Evolutionary conservation across 2,113 vertebrate species (phyloP), one percentile per base, ranked within the genome.

Genomic region (Hydropotes inermis): DNA sequence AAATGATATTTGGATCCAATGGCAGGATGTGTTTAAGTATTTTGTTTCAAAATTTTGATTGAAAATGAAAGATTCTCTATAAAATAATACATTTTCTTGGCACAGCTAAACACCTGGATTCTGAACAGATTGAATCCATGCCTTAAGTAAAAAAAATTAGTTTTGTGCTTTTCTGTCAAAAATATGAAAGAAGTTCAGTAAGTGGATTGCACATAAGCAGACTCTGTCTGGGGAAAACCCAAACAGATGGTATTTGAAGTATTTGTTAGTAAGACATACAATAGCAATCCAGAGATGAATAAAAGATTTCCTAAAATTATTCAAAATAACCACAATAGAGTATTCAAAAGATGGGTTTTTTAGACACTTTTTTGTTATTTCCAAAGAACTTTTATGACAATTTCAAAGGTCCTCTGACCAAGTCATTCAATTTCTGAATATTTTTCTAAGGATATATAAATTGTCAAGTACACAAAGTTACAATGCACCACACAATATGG

Each of bases 121-220:
- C 58, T 74, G 17, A 47, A 91, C 55, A 98, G 89, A 98, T 45
- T 97, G 79, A 98, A 98, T 98, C 97, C 5, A 96, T 90, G 96
- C 52, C 28, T 84, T 89, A 97, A 97, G 74, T 93, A 82, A 87
- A 97, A 98, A 98, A 98, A 85, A 95, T 67, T 90, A 96, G 82
- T 96, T 98, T 98, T 98, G 96, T 30, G 10, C 17, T 25, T 93
- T 98, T 98, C 95, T 98, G 95, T 82, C 95, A 98, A 97, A 98
- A 97, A 93, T 98, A 96, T 93, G 52, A 93, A 96, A 95, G 88
- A 95, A 98, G 85, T 82, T 91, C 55, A 94, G 9, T 97, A 98
- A 98, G 83, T 97, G 98, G 97, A 97, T 97, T 94, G 57, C 47
- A 93, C 85, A 95, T 55, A 88, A 93, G 86, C 43, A 97, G 1